Percentiles rank a stretch among this genome's conserved stretches.
phyloP scores from a whole-genome alignment of 2,888 invertebrate genomes.

The Ophion ellenae region DNA sequence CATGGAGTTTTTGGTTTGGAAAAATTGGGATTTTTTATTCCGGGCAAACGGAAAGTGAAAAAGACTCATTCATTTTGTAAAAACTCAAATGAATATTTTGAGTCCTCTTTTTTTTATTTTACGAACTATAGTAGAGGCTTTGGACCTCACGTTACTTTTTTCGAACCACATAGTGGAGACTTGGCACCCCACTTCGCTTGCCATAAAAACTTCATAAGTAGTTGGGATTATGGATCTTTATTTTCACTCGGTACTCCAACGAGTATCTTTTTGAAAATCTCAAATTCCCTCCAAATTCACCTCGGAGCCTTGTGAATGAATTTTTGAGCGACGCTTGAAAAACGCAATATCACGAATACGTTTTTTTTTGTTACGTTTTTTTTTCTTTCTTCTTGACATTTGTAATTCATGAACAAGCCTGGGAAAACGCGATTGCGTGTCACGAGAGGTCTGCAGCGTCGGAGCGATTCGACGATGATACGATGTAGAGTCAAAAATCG shows the following conservation, averaged over 20 bases:
- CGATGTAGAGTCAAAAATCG: constrained; percentile 10
- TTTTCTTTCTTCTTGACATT: constrained; percentile 2
- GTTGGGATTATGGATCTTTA: not conserved
- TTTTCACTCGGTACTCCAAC: not conserved
- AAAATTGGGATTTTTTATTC: too few species aligned
- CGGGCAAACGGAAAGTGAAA: too few species aligned
- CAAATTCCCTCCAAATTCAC: not conserved
- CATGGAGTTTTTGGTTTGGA: too few species aligned
- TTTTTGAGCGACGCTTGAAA: not conserved
- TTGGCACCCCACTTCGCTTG: not conserved
- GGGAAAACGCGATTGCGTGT: constrained; percentile 27
- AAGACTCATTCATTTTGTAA: too few species aligned
- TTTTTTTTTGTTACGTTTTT: not conserved
- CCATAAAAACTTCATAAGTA: not conserved
- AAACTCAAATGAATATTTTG: too few species aligned
- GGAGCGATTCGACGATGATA: constrained; percentile 17
- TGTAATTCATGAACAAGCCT: constrained; percentile 18
- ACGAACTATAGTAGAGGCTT: not conserved
- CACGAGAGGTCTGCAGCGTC: not conserved
- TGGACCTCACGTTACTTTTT: not conserved
- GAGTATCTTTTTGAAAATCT: not conserved
- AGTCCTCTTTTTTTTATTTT: too few species aligned
- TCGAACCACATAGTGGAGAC: not conserved
- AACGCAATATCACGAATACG: not conserved
- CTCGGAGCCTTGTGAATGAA: not conserved